Evolutionary conservation across 2,888 invertebrate genomes (phyloP).

Genomic region (Tachina grossa): DNA sequence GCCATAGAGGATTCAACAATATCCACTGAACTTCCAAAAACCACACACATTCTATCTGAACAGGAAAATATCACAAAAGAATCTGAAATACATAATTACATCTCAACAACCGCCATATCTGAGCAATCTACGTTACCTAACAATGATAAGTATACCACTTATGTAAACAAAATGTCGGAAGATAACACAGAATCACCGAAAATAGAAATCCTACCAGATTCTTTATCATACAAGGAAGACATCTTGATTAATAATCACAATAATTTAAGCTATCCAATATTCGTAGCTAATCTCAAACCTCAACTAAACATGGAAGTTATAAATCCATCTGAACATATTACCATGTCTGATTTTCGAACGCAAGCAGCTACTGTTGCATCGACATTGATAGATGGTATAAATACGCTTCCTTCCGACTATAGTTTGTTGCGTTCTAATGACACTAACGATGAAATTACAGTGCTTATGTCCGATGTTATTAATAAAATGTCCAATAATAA

Average conservation of each 20-base stretch:
- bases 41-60: conserved; percentile 23
- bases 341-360: conserved; percentile 81
- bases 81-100: background rate
- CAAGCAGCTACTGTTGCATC: conserved; percentile 82
- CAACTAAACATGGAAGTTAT: conserved; percentile 77
- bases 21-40: conserved; percentile 71
- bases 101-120: background rate
- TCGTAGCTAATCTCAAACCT: conserved; percentile 76
- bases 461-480: conserved; percentile 81
- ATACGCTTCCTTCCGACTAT: conserved; percentile 73
- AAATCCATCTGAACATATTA: conserved; percentile 77
- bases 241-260: conserved; percentile 70
- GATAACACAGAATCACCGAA: conserved; percentile 44
- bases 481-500: conserved; percentile 78
- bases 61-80: conserved; percentile 6
- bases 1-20: conserved; percentile 75
- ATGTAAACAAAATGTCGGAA: conserved; percentile 12
- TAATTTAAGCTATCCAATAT: conserved; percentile 73
- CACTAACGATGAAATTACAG: conserved; percentile 79
- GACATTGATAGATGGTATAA: conserved; percentile 79
- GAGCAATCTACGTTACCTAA: conserved; percentile 26
- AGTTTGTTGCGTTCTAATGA: conserved; percentile 77
- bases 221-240: conserved; percentile 72
- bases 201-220: conserved; percentile 43
- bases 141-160: conserved; percentile 7